Conservation (phyloP, 2,797 vertebrate species). For the Sciaenops ocellatus region DNA sequence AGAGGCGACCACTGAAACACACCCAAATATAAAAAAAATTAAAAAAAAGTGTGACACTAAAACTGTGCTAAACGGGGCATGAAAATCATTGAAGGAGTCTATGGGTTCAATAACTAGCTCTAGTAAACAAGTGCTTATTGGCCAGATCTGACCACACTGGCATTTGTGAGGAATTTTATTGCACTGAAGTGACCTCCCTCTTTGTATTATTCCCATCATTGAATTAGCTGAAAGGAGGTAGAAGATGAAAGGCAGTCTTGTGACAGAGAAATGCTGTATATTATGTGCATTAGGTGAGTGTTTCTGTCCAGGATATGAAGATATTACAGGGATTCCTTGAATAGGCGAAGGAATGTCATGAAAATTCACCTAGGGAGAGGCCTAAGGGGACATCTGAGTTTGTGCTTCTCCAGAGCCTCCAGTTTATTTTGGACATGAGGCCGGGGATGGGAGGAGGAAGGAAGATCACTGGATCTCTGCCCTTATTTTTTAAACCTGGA, state of each 20-base stretch:
- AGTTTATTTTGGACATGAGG: slow-evolving; percentile 78
- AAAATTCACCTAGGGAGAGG: slow-evolving; percentile 80
- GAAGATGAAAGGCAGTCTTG: slow-evolving; percentile 59
- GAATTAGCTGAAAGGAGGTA: slow-evolving; percentile 52
- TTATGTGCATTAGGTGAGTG: slow-evolving; percentile 51
- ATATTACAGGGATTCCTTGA: slow-evolving; percentile 73
- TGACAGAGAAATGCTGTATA: slow-evolving; percentile 44
- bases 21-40: slow-evolving; percentile 71
- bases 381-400: slow-evolving; percentile 66
- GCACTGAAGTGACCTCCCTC: slow-evolving; percentile 50
- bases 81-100: slow-evolving; percentile 53
- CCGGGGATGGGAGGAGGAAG: slow-evolving; percentile 64
- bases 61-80: slow-evolving; percentile 58
- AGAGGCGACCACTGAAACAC: slow-evolving; percentile 80
- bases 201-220: slow-evolving; percentile 61
- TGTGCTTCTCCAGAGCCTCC: slow-evolving; percentile 56
- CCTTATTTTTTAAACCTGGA: slow-evolving; percentile 76
- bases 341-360: slow-evolving; percentile 64
- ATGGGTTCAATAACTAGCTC: slow-evolving; percentile 65
- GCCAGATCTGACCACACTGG: slow-evolving; percentile 47
- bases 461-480: slow-evolving; percentile 69
- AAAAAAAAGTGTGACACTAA: slow-evolving; percentile 60
- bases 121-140: slow-evolving; percentile 63
- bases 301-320: slow-evolving; percentile 77
- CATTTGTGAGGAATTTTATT: slow-evolving; percentile 49